Evolutionary conservation across 1,140 invertebrate genomes (phyloP).

Genomic region (Zaprionus nigranus): DNA sequence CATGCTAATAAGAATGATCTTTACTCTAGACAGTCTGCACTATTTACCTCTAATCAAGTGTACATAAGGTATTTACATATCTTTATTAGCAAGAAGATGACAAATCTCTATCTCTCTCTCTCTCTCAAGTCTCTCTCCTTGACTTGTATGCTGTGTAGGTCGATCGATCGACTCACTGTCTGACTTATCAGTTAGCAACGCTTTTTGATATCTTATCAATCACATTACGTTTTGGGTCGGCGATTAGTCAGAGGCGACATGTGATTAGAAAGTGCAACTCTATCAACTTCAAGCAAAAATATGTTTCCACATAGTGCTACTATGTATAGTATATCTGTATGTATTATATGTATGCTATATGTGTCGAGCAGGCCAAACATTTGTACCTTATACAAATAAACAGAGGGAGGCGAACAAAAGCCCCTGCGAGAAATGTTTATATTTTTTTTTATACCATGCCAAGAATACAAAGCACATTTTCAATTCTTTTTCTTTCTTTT

Average conservation of each 20-base stretch:
- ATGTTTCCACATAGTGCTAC: no score
- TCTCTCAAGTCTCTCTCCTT: neutral
- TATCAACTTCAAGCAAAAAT: neutral
- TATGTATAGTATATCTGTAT: no score
- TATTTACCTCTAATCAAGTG: neutral
- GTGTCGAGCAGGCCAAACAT: slow-evolving; percentile 5
- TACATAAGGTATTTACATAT: neutral
- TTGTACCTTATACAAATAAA: slow-evolving; percentile 60
- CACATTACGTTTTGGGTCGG: slow-evolving; percentile 36
- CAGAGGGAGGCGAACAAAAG: slow-evolving; percentile 48
- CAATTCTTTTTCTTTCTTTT: slow-evolving; percentile 17
- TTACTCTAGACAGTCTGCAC: neutral
- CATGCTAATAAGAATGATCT: neutral
- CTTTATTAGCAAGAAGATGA: neutral
- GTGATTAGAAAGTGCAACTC: slow-evolving; percentile 30
- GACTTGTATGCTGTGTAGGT: slow-evolving; percentile 5
- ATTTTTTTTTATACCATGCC: slow-evolving; percentile 50
- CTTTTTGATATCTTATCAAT: slow-evolving; percentile 69
- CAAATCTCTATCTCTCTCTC: neutral
- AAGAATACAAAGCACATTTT: slow-evolving; percentile 56
- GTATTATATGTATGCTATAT: neutral
- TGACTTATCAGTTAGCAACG: slow-evolving; percentile 46
- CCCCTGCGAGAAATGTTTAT: slow-evolving; percentile 60
- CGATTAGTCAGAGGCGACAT: slow-evolving; percentile 66
- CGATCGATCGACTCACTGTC: neutral